These are phyloP conservation scores for Erinaceus europaeus DNA, from an alignment of 2,113 vertebrate genomes.

Conservation along the genomic window DNA sequence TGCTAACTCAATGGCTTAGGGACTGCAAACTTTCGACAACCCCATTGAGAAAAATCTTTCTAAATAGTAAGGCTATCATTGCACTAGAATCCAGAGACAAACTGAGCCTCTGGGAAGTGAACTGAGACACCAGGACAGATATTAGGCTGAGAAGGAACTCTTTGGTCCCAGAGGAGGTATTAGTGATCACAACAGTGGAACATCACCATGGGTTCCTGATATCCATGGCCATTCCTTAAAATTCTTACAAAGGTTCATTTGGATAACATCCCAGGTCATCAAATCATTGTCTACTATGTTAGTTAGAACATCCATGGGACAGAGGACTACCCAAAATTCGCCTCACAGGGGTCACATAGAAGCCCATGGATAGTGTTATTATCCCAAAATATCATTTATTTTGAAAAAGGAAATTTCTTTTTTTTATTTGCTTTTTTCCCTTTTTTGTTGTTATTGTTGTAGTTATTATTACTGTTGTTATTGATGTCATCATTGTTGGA, in stretches of 20 bases:
- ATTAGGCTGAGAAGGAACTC: accelerated
- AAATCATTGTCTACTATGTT: not conserved
- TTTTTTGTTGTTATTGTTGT: too few species aligned
- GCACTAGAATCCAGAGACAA: not conserved
- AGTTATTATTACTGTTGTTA: too few species aligned
- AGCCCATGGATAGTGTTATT: not conserved
- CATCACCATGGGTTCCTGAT: accelerated
- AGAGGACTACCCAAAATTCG: not conserved
- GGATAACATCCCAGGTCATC: not conserved
- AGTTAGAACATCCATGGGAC: not conserved
- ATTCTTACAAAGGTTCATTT: not conserved
- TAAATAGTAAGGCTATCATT: not conserved
- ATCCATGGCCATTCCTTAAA: too few species aligned
- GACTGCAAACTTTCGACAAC: not conserved
- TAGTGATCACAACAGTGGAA: accelerated
- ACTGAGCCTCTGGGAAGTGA: not conserved
- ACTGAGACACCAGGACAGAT: not conserved
- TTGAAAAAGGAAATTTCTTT: not conserved
- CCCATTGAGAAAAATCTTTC: not conserved
- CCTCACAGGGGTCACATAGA: not conserved
- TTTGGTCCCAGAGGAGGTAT: not conserved
- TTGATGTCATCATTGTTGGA: too few species aligned
- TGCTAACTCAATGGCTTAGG: not conserved
- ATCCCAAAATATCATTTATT: not conserved
- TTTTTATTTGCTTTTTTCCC: too few species aligned